Conservation (phyloP, 2,797 vertebrate species). For the Danio kyathit region DNA sequence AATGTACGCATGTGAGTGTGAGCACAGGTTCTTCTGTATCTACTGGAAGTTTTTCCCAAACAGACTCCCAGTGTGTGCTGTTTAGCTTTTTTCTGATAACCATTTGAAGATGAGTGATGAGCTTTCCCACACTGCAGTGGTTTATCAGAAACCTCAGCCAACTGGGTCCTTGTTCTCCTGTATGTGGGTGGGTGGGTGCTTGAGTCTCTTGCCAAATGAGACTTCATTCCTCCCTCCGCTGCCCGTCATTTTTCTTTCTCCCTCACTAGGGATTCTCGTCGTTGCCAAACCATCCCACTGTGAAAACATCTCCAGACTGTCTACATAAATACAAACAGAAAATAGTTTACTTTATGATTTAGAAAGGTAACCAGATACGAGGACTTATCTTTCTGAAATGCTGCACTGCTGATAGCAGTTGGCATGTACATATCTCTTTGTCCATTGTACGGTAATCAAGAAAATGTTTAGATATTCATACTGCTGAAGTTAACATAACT, state of each 20-base stretch:
- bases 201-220: slow-evolving; percentile 42
- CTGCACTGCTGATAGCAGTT: slow-evolving; percentile 32
- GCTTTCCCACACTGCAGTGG: slow-evolving; percentile 46
- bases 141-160: slow-evolving; percentile 35
- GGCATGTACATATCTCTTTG: slow-evolving; percentile 42
- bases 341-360: slow-evolving; percentile 56
- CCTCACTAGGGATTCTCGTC: slow-evolving; percentile 1
- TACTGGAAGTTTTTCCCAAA: slow-evolving; percentile 15
- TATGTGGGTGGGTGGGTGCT: slow-evolving; percentile 40
- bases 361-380: slow-evolving; percentile 52
- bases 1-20: background rate
- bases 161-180: slow-evolving; percentile 25
- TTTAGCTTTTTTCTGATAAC: slow-evolving; percentile 14
- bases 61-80: background rate
- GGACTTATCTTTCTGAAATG: slow-evolving; percentile 50
- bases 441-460: slow-evolving; percentile 41
- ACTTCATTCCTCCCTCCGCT: slow-evolving; percentile 40
- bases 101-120: slow-evolving; percentile 49
- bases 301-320: slow-evolving; percentile 43
- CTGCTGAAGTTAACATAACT: slow-evolving; percentile 39
- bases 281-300: slow-evolving; percentile 49
- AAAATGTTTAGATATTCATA: slow-evolving; percentile 39
- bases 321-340: slow-evolving; percentile 57
- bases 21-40: background rate
- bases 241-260: slow-evolving; percentile 42